Base-by-base conservation (phyloP, 37 sponge, comb jelly and placozoan genomes). In the Bolinopsis microptera region DNA sequence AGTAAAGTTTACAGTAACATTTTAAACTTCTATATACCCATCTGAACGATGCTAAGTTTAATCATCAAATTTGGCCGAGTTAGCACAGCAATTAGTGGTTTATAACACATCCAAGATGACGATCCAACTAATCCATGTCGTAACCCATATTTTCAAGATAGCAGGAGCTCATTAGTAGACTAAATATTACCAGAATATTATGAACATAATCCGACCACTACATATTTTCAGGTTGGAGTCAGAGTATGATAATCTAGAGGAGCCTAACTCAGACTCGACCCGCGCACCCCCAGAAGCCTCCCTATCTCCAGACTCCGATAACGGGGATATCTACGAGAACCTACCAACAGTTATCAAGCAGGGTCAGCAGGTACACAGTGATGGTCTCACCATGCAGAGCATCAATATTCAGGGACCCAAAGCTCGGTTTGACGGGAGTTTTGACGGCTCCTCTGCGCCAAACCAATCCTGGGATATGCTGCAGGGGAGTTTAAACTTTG, bases 401-500 rank as follows among this genome's bases (percentile, higher is more conserved):
- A 70, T 70, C 74, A 70, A 70, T n/a, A 70, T 70, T n/a, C 74
- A 70, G 74, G 74, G 74, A 5, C 74, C 74, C 26, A 70, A 70
- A 26, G 74, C 74, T n/a, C 16, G 74, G 28, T 70, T 70, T 70
- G 74, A 70, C 26, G 74, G 74, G 28, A 70, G 74, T 26, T 70
- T 70, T 26, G 74, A 70, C 3, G 30, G 74, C 16, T 28, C 28
- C 21, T 70, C 74, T n/a, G 24, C 5, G 30, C 25, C 25, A 22
- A 28, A 22, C 28, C 74, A 70, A 28, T 22, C 28, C 28, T 70
- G 74, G 74, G 74, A 70, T 26, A 9, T 70, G 3, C 30, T 70
- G 74, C 74, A 70, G 74, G 74, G 74, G 3, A 70, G 74, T 70
- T n/a, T 70, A n/a, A 70, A 70, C 74, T 70, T 70, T n/a, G 74